phyloP scores from a whole-genome alignment of 2,113 vertebrate genomes.

The Andinoacara biseriatus region DNA sequence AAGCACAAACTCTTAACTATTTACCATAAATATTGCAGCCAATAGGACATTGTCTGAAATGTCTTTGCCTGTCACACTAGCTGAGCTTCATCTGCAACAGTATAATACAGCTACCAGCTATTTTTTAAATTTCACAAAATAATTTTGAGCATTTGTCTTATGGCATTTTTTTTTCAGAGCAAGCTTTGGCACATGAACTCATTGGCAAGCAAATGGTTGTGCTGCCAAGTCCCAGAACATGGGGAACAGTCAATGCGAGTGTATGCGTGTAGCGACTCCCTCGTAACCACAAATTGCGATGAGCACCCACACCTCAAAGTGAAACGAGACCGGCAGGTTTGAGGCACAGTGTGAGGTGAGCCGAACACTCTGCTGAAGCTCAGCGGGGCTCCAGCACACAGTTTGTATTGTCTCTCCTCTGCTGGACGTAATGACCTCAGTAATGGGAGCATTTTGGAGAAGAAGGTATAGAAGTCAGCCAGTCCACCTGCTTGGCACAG shows the following conservation, averaged over 20 bases:
- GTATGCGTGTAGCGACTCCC: neutral
- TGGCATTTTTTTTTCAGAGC: neutral
- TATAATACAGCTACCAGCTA: neutral
- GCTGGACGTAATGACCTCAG: constrained; percentile 27
- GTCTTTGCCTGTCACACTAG: too few species aligned
- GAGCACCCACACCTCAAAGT: constrained; percentile 10
- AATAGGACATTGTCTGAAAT: neutral
- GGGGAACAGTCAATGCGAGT: neutral
- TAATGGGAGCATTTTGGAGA: constrained; percentile 29
- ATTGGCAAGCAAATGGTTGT: neutral
- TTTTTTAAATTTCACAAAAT: neutral
- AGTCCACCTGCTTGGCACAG: constrained; percentile 5
- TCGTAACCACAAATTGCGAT: constrained; percentile 1
- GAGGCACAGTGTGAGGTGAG: neutral
- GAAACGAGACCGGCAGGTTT: constrained; percentile 20
- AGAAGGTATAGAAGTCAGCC: neutral
- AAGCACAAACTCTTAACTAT: neutral
- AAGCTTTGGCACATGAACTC: neutral
- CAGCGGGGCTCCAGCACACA: neutral
- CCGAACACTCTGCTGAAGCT: neutral
- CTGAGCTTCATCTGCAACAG: neutral
- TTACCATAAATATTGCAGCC: neutral
- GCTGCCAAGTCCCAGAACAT: neutral
- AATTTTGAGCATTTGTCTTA: neutral
- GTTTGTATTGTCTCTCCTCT: constrained; percentile 29